Evolutionary conservation across 2,888 invertebrate genomes (phyloP).

Genomic region (Volucella inanis): DNA sequence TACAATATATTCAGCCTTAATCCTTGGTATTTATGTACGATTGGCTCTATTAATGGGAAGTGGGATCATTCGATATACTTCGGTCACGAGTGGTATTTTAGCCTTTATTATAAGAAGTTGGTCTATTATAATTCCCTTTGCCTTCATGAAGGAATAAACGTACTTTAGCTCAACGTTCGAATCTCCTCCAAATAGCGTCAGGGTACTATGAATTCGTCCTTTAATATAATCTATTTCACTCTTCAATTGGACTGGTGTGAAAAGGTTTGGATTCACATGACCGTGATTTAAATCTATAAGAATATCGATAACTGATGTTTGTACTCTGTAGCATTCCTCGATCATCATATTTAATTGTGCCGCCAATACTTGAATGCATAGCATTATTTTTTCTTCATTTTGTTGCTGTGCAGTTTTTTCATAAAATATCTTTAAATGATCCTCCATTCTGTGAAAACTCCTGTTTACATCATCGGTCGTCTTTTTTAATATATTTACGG

Average conservation of each 20-base stretch:
- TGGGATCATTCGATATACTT: conserved; percentile 1
- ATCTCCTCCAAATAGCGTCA: too few relatives aligned
- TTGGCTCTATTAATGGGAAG: conserved; percentile 20
- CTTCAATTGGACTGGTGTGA: too few relatives aligned
- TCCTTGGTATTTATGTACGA: conserved; percentile 11
- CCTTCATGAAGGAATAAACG: too few relatives aligned
- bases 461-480: conserved; percentile 18
- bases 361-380: background rate
- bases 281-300: conserved; percentile 12
- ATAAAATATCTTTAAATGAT: background rate
- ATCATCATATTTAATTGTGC: conserved; percentile 16
- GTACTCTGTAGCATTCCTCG: conserved; percentile 18
- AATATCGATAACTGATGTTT: conserved; percentile 8
- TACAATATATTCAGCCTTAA: conserved; percentile 2
- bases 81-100: background rate
- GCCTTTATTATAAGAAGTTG: too few relatives aligned
- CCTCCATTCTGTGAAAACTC: background rate
- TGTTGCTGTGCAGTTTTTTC: background rate
- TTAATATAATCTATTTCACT: too few relatives aligned
- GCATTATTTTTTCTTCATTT: background rate
- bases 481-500: conserved; percentile 18
- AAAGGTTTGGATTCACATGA: too few relatives aligned
- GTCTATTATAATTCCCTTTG: too few relatives aligned
- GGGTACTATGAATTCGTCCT: too few relatives aligned
- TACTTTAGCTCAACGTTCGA: too few relatives aligned